These are phyloP conservation scores for Bubo scandiacus DNA, from an alignment of 2,113 vertebrate species.

Conservation along the genomic window DNA sequence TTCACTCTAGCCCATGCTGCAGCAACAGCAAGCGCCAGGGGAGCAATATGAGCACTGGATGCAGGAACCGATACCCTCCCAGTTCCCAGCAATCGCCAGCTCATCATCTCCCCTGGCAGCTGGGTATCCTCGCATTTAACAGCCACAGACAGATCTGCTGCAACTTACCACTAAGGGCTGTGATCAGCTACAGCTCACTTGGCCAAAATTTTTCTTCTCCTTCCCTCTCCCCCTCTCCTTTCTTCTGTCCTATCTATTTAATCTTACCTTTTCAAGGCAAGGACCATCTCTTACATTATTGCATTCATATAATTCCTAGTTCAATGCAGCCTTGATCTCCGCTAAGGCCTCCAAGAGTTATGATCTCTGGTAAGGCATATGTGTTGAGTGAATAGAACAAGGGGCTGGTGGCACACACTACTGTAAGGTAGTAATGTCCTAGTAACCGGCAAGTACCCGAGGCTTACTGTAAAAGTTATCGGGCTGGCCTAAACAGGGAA, in stretches of 20 bases:
- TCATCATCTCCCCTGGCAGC: neutral
- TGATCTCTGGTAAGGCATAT: accelerated
- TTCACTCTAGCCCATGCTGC: neutral
- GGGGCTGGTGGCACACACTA: accelerated
- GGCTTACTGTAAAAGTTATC: neutral
- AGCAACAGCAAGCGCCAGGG: neutral
- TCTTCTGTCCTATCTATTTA: neutral
- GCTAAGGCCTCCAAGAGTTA: neutral
- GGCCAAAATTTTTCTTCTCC: neutral
- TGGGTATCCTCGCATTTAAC: neutral
- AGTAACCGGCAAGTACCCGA: neutral
- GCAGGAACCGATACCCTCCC: accelerated
- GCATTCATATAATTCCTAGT: neutral
- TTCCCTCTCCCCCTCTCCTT: too few relatives aligned
- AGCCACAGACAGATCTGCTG: neutral
- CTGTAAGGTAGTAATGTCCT: accelerated
- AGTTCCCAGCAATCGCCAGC: neutral
- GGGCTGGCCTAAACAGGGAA: neutral
- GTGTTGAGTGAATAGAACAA: neutral
- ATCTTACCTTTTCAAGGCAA: neutral
- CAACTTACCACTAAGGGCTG: neutral
- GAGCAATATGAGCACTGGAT: accelerated
- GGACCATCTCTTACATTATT: neutral
- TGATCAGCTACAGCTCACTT: neutral
- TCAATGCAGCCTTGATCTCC: neutral